phyloP scores from a whole-genome alignment of 2,113 vertebrate genomes.

The Notothenia rossii region DNA sequence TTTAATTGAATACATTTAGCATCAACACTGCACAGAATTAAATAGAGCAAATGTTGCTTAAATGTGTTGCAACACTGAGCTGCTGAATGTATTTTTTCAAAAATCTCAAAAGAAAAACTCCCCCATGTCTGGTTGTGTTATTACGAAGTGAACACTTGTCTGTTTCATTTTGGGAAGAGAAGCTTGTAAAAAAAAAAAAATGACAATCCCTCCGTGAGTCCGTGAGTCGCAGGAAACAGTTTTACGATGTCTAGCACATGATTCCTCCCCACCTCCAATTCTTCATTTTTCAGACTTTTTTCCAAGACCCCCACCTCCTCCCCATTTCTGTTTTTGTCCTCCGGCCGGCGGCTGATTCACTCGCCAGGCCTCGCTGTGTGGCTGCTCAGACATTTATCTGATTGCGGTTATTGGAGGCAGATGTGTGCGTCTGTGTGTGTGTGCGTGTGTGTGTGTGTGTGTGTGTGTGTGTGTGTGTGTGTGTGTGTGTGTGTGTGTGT shows the following conservation, averaged over 20 bases:
- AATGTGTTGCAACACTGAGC: no score
- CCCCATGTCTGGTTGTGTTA: not conserved
- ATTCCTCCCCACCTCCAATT: constrained; percentile 35
- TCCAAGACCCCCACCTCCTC: constrained; percentile 3
- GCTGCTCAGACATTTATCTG: not conserved
- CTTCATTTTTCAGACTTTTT: constrained; percentile 47
- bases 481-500: not conserved
- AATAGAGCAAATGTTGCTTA: no score
- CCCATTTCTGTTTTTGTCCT: constrained; percentile 38
- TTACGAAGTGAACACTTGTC: not conserved
- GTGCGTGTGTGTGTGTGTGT: constrained; percentile 8
- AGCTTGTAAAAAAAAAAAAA: constrained; percentile 32
- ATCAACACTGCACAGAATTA: no score
- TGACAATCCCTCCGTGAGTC: constrained; percentile 19
- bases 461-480: not conserved
- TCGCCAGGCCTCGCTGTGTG: not conserved
- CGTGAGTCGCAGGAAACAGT: constrained; percentile 55
- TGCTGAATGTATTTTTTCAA: not conserved
- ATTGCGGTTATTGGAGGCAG: constrained; percentile 31
- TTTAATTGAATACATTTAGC: no score
- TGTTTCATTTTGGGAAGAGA: constrained; percentile 42
- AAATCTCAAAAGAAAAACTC: not conserved
- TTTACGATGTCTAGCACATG: constrained; percentile 59
- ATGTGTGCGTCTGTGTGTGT: constrained; percentile 25
- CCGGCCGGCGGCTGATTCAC: not conserved